Evolutionary conservation across 2,888 invertebrate genomes (phyloP), one percentile per base, ranked within the genome.

Genomic region (Synergus itoensis): DNA sequence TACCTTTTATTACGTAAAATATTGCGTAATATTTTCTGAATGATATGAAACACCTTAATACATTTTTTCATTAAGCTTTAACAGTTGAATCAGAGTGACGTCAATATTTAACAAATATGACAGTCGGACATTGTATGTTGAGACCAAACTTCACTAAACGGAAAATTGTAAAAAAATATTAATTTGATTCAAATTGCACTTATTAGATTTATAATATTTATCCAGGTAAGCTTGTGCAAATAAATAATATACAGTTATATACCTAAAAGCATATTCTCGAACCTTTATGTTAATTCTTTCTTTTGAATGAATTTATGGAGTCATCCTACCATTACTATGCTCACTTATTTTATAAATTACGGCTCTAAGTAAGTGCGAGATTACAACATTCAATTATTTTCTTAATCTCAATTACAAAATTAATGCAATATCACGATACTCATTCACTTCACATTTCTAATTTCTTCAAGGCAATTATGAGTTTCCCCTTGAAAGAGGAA

Each of bases 241-340:
- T 28, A 28, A 28, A 28, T 28, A 28, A 12, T 14, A 12, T 45
- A 11, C 12, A 12, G 14, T 45, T 8, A 53, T n/a, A 7, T 7
- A 28, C 3, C 2, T 3, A 28, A 28, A 28, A 28, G 28, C 28
- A 28, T 28, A 28, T 3, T 28, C 28, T 28, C 28, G 28, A 28
- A 28, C 28, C 28, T 3, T 28, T 28, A 28, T 28, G n/a, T 0
- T n/a, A 1, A 7, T 77, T 80, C 80, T 80, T 83, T 82, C 82
- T 85, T 82, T 78, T 82, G 79, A 45, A 41, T 77, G 40, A 76
- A 76, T 76, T 67, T 67, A 76, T 65, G 41, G 9, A 65, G 41
- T 41, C 65, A 65, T n/a, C n/a, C 65, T 65, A 18, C 40, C 11
- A n/a, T 41, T 65, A 36, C 41, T 41, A 36, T 28, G 63, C 14